Evolutionary conservation across 2,113 vertebrate genomes (phyloP).

Genomic region (Typhlomys cinereus): DNA sequence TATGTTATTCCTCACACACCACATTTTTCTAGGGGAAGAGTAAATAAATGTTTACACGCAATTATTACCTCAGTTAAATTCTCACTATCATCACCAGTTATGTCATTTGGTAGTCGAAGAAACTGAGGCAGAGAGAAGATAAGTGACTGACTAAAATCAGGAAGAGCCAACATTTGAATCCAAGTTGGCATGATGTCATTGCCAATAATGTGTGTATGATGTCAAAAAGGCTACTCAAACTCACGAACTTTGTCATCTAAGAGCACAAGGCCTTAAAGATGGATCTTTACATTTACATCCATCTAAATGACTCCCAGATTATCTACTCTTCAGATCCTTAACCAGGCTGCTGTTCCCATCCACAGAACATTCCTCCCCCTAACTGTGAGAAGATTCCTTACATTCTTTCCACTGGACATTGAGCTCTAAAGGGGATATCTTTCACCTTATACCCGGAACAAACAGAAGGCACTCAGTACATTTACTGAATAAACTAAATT

Average conservation of each 20-base stretch:
- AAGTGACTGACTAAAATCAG: slow-evolving; percentile 46
- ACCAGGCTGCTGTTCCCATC: slow-evolving; percentile 25
- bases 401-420: slow-evolving; percentile 41
- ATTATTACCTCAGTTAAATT: slow-evolving; percentile 57
- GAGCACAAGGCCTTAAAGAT: slow-evolving; percentile 19
- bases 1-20: slow-evolving; percentile 10
- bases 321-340: slow-evolving; percentile 44
- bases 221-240: slow-evolving; percentile 46
- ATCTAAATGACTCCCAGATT: slow-evolving; percentile 8
- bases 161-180: slow-evolving; percentile 15
- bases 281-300: background rate
- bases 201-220: background rate
- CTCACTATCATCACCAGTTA: background rate
- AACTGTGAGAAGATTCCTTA: slow-evolving; percentile 40
- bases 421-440: slow-evolving; percentile 16
- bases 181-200: slow-evolving; percentile 11
- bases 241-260: slow-evolving; percentile 45
- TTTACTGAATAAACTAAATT: slow-evolving; percentile 34
- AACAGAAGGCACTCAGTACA: slow-evolving; percentile 19
- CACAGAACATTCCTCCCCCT: slow-evolving; percentile 21
- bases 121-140: slow-evolving; percentile 7
- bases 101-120: slow-evolving; percentile 42
- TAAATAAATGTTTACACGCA: slow-evolving; percentile 53
- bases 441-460: slow-evolving; percentile 11
- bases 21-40: background rate